phyloP scores from a whole-genome alignment of 2,888 invertebrate genomes.

The Aradus depressus region DNA sequence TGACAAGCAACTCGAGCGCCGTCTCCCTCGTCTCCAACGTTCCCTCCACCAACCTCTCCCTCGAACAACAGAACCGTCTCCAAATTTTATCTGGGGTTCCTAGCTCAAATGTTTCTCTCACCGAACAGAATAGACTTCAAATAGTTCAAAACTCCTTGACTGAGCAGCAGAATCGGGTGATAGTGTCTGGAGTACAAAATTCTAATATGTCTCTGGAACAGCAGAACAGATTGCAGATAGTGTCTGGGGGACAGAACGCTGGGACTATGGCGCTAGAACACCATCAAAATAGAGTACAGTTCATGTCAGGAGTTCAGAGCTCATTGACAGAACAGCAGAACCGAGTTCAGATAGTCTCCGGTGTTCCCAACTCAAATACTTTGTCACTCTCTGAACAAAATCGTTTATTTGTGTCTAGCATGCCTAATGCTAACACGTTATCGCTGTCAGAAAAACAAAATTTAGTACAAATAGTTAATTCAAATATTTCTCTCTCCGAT shows the following conservation, averaged over 20 bases:
- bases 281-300: constrained; percentile 30
- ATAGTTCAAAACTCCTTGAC: constrained; percentile 20
- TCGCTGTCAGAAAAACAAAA: constrained; percentile 29
- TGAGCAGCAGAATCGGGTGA: constrained; percentile 24
- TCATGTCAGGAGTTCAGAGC: constrained; percentile 28
- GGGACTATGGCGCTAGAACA: constrained; percentile 24
- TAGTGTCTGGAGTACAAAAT: constrained; percentile 24
- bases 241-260: constrained; percentile 19
- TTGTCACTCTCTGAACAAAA: constrained; percentile 27
- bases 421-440: constrained; percentile 26
- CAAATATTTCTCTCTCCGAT: constrained; percentile 26
- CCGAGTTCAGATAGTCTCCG: constrained; percentile 30
- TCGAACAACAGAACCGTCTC: constrained; percentile 28
- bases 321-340: constrained; percentile 28
- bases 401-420: constrained; percentile 19
- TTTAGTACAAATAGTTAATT: constrained; percentile 25
- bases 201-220: constrained; percentile 25
- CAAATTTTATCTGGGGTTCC: constrained; percentile 28
- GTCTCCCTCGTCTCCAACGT: constrained; percentile 27
- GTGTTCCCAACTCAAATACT: constrained; percentile 27
- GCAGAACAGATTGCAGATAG: constrained; percentile 25
- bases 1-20: constrained; percentile 27
- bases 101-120: constrained; percentile 24
- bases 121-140: constrained; percentile 22
- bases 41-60: constrained; percentile 22